Percentiles rank a stretch among this genome's conserved stretches.
phyloP scores from a whole-genome alignment of 2,888 invertebrate genomes.

The Nemotelus pantherinus region DNA sequence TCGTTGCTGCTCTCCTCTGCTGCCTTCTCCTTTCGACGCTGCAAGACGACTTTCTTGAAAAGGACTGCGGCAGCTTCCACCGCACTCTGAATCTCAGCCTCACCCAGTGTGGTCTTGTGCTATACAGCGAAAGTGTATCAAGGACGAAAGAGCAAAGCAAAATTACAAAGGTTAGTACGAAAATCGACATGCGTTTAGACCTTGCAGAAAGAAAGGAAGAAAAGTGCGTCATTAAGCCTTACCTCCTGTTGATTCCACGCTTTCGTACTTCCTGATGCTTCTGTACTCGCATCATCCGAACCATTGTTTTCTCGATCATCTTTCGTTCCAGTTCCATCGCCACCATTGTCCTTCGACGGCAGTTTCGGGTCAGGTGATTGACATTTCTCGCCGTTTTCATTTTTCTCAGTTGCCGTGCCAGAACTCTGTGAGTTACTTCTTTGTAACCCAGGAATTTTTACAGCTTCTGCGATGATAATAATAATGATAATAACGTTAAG shows the following conservation, averaged over 20 bases:
- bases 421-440: slow-evolving; percentile 32
- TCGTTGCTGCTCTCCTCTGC: slow-evolving; percentile 61
- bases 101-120: slow-evolving; percentile 63
- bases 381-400: slow-evolving; percentile 16
- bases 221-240: slow-evolving; percentile 8
- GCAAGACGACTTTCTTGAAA: slow-evolving; percentile 63
- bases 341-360: background rate
- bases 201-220: background rate
- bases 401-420: slow-evolving; percentile 1
- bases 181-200: background rate
- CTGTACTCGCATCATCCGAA: background rate
- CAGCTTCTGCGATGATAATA: slow-evolving; percentile 17
- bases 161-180: slow-evolving; percentile 4
- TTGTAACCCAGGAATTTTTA: slow-evolving; percentile 3
- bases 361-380: slow-evolving; percentile 36
- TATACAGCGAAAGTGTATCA: slow-evolving; percentile 51
- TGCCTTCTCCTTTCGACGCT: slow-evolving; percentile 61
- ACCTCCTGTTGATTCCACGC: slow-evolving; percentile 40
- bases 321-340: background rate
- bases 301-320: background rate
- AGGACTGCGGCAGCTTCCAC: slow-evolving; percentile 64
- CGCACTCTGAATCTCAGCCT: slow-evolving; percentile 64
- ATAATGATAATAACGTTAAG: slow-evolving; percentile 7
- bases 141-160: slow-evolving; percentile 23
- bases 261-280: background rate